These are phyloP conservation scores for Oceanites oceanicus DNA, from an alignment of 2,113 vertebrate genomes.

Conservation along the genomic window DNA sequence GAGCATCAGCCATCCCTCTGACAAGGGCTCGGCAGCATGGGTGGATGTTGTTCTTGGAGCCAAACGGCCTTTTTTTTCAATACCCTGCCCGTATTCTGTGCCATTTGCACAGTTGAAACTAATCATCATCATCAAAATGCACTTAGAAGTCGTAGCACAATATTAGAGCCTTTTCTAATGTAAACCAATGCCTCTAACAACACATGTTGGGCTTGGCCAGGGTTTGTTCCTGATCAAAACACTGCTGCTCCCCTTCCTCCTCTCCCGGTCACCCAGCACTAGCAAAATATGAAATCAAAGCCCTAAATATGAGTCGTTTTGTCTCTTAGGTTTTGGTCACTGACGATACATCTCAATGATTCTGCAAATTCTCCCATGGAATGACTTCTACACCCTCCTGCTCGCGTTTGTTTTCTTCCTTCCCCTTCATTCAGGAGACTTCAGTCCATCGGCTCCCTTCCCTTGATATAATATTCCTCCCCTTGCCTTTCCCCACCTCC, in stretches of 20 bases:
- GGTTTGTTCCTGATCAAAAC: not conserved
- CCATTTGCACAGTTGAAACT: not conserved
- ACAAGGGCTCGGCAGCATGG: not conserved
- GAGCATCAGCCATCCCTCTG: not conserved
- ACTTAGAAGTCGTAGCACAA: not conserved
- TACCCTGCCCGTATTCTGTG: not conserved
- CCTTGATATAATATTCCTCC: not conserved
- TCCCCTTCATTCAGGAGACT: constrained; percentile 3
- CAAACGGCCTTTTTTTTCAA: not conserved
- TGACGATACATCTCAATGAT: not conserved
- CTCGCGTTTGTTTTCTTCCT: constrained; percentile 38
- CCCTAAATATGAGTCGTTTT: not conserved
- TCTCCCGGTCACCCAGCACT: not conserved
- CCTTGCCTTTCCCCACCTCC: not conserved
- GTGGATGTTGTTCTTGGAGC: not conserved
- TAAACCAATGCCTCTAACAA: constrained; percentile 15
- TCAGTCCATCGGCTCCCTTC: constrained; percentile 6
- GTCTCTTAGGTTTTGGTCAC: not conserved
- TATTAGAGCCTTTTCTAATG: constrained; percentile 8
- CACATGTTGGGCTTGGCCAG: not conserved
- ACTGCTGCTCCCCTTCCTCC: not conserved
- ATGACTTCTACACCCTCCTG: constrained; percentile 33
- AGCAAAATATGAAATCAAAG: constrained; percentile 13
- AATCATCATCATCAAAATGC: not conserved
- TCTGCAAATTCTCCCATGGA: not conserved